phyloP scores from a whole-genome alignment of 2,888 invertebrate genomes.

The Chorisops tibialis region DNA sequence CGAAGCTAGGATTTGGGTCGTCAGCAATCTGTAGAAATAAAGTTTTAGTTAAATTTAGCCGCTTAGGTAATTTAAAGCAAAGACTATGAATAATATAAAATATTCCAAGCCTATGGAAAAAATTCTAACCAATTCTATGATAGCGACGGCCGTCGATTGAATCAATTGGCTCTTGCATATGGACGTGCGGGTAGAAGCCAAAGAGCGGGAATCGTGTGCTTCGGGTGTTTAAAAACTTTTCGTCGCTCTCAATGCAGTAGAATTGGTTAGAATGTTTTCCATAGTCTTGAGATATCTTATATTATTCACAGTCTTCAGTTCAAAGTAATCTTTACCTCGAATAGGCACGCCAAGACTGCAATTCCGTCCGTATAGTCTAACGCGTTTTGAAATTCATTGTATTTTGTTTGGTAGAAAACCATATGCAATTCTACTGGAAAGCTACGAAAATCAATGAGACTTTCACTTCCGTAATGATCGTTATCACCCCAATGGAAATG shows the following conservation, averaged over 20 bases:
- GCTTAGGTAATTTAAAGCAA: background rate
- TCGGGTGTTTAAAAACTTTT: too few species aligned
- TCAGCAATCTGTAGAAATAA: constrained; percentile 36
- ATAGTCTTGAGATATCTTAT: too few species aligned
- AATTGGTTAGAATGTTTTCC: too few species aligned
- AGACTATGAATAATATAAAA: too few species aligned
- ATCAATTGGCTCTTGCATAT: too few species aligned
- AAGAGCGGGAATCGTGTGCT: too few species aligned
- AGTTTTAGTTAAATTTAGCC: background rate
- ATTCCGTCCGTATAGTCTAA: constrained; percentile 68
- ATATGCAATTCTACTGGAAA: constrained; percentile 76
- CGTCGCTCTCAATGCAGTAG: too few species aligned
- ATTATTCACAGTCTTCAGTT: too few species aligned
- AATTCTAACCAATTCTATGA: background rate
- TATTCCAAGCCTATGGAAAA: too few species aligned
- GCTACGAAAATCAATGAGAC: constrained; percentile 51
- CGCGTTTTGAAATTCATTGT: constrained; percentile 61
- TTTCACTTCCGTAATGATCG: constrained; percentile 73
- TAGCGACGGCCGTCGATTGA: background rate
- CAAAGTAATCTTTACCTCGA: constrained; percentile 70
- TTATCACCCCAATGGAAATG: constrained; percentile 79
- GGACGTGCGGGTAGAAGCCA: too few species aligned
- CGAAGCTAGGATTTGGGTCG: constrained; percentile 54
- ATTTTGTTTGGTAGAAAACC: constrained; percentile 69
- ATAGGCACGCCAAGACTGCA: constrained; percentile 75